phyloP scores from a whole-genome alignment of 2,797 vertebrate genomes.

The Diglossa cyanea region DNA sequence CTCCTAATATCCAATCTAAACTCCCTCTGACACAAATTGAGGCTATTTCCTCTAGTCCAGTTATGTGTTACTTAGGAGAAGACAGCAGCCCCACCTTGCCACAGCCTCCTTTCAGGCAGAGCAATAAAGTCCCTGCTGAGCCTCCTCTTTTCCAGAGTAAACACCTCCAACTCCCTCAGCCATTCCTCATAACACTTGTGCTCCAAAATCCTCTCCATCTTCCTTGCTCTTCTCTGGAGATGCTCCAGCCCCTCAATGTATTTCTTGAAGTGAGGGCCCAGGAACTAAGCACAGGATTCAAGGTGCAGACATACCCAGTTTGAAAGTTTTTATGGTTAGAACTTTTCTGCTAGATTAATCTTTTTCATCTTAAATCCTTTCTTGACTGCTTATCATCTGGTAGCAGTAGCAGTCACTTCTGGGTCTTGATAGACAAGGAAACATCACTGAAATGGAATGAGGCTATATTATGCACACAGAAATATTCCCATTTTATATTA shows the following conservation, averaged over 20 bases:
- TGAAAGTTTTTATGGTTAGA: not conserved
- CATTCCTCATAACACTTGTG: accelerated
- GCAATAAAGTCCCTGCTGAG: not conserved
- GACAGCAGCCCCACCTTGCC: not conserved
- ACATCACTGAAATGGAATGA: not conserved
- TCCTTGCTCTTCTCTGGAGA: not conserved
- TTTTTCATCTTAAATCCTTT: not conserved
- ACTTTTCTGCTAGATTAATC: not conserved
- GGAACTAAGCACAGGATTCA: accelerated
- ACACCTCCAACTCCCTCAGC: not conserved
- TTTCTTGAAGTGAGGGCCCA: not conserved
- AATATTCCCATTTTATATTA: not conserved
- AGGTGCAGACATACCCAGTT: not conserved
- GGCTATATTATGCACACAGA: not conserved
- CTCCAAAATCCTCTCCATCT: not conserved
- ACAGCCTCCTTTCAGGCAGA: not conserved
- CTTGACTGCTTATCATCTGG: not conserved
- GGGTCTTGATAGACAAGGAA: not conserved
- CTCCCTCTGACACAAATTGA: not conserved
- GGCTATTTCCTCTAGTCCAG: not conserved
- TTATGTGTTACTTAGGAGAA: not conserved
- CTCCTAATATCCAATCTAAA: not conserved
- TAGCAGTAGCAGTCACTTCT: not conserved
- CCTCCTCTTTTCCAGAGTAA: not conserved
- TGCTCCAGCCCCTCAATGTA: not conserved